These are phyloP conservation scores for Aradus depressus DNA, from an alignment of 2,888 invertebrate species.

Conservation along the genomic window DNA sequence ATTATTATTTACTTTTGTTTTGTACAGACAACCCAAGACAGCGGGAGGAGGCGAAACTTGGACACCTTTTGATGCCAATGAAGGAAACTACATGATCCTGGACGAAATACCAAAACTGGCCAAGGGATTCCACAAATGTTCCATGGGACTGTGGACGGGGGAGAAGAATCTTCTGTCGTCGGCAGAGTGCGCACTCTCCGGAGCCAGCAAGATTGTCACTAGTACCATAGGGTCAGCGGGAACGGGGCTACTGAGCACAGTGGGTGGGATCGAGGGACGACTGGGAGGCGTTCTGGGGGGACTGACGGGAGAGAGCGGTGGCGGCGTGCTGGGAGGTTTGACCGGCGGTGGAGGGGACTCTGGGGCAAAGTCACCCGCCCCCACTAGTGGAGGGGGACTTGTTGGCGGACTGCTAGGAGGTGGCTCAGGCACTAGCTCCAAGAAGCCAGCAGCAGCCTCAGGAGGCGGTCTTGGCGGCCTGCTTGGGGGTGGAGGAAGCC, in stretches of 20 bases:
- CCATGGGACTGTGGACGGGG: constrained; percentile 58
- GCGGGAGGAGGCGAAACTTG: constrained; percentile 25
- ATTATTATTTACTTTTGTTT: no score
- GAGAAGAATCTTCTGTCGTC: constrained; percentile 47
- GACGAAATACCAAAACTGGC: constrained; percentile 39
- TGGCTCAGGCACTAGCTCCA: neutral
- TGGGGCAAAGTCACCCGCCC: neutral
- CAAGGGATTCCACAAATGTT: constrained; percentile 41
- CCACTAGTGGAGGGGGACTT: neutral
- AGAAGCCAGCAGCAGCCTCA: neutral
- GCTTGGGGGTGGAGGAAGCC: neutral
- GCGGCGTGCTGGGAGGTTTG: neutral
- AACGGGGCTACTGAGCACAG: constrained; percentile 8
- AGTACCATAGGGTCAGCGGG: constrained; percentile 20
- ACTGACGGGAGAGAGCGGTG: neutral
- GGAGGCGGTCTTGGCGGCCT: neutral
- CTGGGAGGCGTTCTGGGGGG: constrained; percentile 5
- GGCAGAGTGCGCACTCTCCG: constrained; percentile 40
- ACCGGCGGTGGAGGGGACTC: neutral
- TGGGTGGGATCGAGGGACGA: constrained; percentile 4
- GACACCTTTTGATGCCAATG: constrained; percentile 30
- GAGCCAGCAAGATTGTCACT: constrained; percentile 19
- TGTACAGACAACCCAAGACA: constrained; percentile 25
- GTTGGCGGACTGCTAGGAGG: neutral
- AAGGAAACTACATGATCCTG: constrained; percentile 43